phyloP scores from a whole-genome alignment of 2,113 vertebrate genomes.

The Microcebus ravelobensis region DNA sequence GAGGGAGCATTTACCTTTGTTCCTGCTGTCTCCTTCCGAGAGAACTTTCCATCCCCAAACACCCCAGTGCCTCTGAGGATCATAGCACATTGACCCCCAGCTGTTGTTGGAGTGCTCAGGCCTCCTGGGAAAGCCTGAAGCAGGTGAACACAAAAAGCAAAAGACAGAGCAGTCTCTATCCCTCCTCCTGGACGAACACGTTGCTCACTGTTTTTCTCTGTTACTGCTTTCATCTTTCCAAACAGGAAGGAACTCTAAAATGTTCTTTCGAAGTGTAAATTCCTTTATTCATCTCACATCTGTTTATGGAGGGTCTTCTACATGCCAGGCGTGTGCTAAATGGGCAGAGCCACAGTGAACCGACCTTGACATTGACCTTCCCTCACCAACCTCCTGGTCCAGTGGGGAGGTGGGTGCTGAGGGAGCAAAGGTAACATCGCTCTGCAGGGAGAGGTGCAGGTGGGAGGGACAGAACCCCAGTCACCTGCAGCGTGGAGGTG shows the following conservation, averaged over 20 bases:
- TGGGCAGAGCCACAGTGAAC: background rate
- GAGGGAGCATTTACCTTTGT: background rate
- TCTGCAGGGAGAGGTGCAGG: background rate
- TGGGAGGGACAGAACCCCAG: background rate
- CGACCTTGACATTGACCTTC: background rate
- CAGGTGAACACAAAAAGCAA: background rate
- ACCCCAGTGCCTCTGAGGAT: background rate
- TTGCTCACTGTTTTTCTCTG: background rate
- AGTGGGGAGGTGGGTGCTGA: accelerated
- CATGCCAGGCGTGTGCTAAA: no score
- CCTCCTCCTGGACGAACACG: accelerated
- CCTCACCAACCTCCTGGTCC: accelerated
- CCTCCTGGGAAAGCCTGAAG: background rate
- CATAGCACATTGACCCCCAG: accelerated
- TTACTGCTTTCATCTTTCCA: background rate
- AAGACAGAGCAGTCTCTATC: no score
- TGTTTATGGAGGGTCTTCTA: background rate
- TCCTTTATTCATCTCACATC: background rate
- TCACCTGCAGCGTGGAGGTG: background rate
- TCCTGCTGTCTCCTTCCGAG: background rate
- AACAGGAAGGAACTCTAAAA: background rate
- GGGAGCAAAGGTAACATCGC: accelerated
- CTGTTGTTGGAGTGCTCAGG: background rate
- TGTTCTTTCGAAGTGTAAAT: background rate
- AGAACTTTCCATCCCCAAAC: background rate